Evolutionary conservation across 2,888 invertebrate genomes (phyloP).

Genomic region (Drosophila trichaetosa): DNA sequence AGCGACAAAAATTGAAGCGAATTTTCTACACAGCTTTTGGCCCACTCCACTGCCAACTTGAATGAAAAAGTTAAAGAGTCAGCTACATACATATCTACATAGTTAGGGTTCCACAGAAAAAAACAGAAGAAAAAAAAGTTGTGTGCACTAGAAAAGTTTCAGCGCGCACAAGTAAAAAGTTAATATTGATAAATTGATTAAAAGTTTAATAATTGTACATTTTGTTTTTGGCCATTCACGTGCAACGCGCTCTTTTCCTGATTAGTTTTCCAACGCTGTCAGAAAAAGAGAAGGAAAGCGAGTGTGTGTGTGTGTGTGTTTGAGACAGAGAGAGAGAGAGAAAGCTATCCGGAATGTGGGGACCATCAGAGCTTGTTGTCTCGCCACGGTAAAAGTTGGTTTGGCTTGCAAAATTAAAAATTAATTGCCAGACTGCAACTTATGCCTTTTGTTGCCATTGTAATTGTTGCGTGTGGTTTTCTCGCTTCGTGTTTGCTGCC

Average conservation of each 20-base stretch:
- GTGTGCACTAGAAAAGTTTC: slow-evolving; percentile 55
- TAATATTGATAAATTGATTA: slow-evolving; percentile 82
- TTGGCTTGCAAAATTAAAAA: slow-evolving; percentile 58
- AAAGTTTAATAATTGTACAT: slow-evolving; percentile 77
- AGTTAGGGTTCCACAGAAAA: slow-evolving; percentile 3
- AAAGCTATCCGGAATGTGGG: slow-evolving; percentile 1
- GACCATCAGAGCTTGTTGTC: slow-evolving; percentile 47
- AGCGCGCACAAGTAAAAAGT: slow-evolving; percentile 64
- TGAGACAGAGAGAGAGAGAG: background rate
- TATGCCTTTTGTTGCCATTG: slow-evolving; percentile 30
- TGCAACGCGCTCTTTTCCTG: slow-evolving; percentile 40
- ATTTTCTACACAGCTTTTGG: slow-evolving; percentile 44
- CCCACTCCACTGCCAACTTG: slow-evolving; percentile 15
- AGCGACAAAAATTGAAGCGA: slow-evolving; percentile 74
- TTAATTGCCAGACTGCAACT: slow-evolving; percentile 60
- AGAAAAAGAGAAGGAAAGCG: background rate
- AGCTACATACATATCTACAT: slow-evolving; percentile 6
- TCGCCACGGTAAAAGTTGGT: slow-evolving; percentile 47
- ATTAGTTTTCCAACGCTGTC: slow-evolving; percentile 44
- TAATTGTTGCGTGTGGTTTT: slow-evolving; percentile 28
- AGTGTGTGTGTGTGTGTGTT: background rate
- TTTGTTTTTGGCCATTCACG: slow-evolving; percentile 54
- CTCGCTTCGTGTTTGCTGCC: slow-evolving; percentile 2
- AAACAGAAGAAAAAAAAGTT: slow-evolving; percentile 19
- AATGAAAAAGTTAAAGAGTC: slow-evolving; percentile 77